These are phyloP conservation scores for Pygoscelis adeliae DNA, from an alignment of 2,113 vertebrate genomes.

Conservation along the genomic window DNA sequence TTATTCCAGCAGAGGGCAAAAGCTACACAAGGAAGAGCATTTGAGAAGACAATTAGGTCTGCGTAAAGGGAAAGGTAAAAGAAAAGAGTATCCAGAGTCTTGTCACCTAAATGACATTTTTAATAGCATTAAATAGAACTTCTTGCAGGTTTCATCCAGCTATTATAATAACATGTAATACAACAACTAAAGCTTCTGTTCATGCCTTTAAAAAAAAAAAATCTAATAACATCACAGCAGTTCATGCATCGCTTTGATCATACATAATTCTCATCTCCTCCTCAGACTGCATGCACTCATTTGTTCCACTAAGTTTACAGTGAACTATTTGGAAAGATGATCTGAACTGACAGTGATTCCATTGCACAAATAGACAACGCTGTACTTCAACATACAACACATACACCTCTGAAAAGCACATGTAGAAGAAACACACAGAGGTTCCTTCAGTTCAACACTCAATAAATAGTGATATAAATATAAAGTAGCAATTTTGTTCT, in stretches of 20 bases:
- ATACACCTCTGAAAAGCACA: neutral
- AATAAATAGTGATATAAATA: neutral
- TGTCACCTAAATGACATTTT: neutral
- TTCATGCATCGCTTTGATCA: neutral
- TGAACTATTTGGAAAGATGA: neutral
- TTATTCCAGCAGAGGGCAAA: conserved; percentile 14
- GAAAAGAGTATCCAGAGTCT: neutral
- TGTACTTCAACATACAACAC: neutral
- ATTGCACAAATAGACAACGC: neutral
- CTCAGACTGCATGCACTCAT: neutral
- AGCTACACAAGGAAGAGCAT: neutral
- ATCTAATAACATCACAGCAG: neutral
- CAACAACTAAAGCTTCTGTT: neutral
- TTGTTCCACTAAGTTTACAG: neutral
- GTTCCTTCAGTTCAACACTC: neutral
- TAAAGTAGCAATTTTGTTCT: neutral
- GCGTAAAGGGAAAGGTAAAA: neutral
- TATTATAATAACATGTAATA: neutral
- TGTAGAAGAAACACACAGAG: neutral
- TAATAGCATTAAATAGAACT: neutral
- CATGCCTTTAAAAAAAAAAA: neutral
- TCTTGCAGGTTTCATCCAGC: neutral
- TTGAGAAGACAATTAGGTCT: neutral
- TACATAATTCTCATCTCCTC: neutral
- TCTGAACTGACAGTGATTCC: neutral